phyloP scores from a whole-genome alignment of 2,888 invertebrate species.

The Auanema freiburgensis region DNA sequence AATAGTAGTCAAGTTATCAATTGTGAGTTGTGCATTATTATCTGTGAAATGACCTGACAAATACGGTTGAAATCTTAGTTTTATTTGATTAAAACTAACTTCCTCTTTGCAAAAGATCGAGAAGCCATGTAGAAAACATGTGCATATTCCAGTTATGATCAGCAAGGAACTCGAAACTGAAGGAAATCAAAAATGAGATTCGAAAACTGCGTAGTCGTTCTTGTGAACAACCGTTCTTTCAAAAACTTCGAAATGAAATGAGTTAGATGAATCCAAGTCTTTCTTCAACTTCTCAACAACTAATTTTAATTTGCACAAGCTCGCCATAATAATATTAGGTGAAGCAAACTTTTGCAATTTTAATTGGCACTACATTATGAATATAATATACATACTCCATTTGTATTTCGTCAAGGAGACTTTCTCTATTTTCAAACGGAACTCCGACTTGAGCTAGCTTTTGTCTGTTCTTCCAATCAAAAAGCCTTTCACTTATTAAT shows the following conservation, averaged over 20 bases:
- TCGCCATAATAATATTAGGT: too few relatives aligned
- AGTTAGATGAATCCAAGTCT: background rate
- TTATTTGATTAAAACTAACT: slow-evolving; percentile 6
- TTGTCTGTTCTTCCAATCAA: slow-evolving; percentile 63
- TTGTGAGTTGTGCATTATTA: slow-evolving; percentile 47
- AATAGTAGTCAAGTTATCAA: slow-evolving; percentile 28
- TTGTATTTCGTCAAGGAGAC: slow-evolving; percentile 60
- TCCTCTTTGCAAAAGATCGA: slow-evolving; percentile 56
- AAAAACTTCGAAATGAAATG: background rate
- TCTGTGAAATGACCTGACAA: slow-evolving; percentile 46
- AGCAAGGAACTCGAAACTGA: slow-evolving; percentile 63
- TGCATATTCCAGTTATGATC: slow-evolving; percentile 64
- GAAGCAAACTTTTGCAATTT: background rate
- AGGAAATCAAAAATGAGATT: slow-evolving; percentile 1
- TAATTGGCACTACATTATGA: background rate
- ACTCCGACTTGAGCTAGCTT: slow-evolving; percentile 63
- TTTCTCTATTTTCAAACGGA: slow-evolving; percentile 60
- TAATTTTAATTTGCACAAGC: slow-evolving; percentile 2
- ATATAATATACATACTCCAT: slow-evolving; percentile 44
- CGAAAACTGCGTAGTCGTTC: background rate
- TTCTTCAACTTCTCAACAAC: too few relatives aligned
- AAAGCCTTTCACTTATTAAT: slow-evolving; percentile 55
- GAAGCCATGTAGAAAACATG: slow-evolving; percentile 61
- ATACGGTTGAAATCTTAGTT: background rate
- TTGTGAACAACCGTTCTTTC: background rate